Percentiles rank a stretch among this genome's conserved stretches.
phyloP scores from a whole-genome alignment of 2,797 vertebrate genomes.

The Eutrigla gurnardus region DNA sequence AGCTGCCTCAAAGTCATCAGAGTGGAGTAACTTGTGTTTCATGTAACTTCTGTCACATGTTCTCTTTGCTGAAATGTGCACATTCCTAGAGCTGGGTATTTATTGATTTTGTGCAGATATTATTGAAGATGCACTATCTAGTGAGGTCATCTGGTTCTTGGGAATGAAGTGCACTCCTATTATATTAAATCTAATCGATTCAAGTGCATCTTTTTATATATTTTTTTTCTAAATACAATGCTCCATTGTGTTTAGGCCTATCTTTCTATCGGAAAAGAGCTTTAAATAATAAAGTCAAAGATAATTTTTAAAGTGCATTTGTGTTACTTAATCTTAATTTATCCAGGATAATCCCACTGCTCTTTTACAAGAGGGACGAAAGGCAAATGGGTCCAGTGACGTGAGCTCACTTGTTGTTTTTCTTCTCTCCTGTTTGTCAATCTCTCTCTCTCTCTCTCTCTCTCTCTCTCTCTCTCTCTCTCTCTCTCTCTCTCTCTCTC shows the following conservation, averaged over 20 bases:
- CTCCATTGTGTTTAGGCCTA: background rate
- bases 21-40: background rate
- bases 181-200: background rate
- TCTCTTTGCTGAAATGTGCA: background rate
- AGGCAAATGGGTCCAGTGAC: too few relatives aligned
- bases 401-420: too few relatives aligned
- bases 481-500: too few relatives aligned
- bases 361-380: background rate
- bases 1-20: background rate
- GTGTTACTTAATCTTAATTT: background rate
- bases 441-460: too few relatives aligned
- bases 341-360: background rate
- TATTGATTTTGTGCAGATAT: conserved; percentile 1
- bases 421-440: too few relatives aligned
- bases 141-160: background rate
- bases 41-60: background rate
- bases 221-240: background rate
- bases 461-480: too few relatives aligned
- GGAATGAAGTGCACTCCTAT: background rate
- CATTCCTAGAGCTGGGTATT: background rate
- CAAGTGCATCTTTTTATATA: background rate
- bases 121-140: background rate
- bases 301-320: background rate
- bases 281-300: background rate
- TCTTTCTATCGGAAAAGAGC: background rate